These are phyloP conservation scores for Acanthaster planci DNA, from an alignment of 35 echinoderm and acorn worm species.

Conservation along the genomic window DNA sequence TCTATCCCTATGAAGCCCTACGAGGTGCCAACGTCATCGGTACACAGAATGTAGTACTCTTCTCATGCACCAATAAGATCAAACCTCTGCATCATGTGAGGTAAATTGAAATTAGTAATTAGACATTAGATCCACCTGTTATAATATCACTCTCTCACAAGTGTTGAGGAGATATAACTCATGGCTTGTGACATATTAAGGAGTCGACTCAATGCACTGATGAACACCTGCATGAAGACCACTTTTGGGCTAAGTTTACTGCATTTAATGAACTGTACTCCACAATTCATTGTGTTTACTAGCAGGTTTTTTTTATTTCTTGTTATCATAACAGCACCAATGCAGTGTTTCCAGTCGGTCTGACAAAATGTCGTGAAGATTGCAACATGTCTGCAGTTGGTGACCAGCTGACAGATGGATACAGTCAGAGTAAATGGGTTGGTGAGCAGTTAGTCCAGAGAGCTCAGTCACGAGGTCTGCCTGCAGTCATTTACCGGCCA, in stretches of 20 bases:
- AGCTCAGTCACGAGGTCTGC: slow-evolving; percentile 45
- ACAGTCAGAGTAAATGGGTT: slow-evolving; percentile 65
- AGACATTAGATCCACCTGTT: no score
- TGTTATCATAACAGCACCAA: slow-evolving; percentile 37
- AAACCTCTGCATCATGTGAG: slow-evolving; percentile 67
- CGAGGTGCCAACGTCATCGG: slow-evolving; percentile 55
- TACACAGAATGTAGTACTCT: slow-evolving; percentile 48
- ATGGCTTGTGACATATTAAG: no score
- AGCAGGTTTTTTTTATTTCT: neutral
- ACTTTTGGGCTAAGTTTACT: no score
- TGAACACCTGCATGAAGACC: no score
- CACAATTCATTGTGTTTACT: no score
- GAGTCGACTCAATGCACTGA: no score
- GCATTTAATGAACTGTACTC: no score
- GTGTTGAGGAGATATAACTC: no score
- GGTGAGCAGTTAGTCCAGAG: slow-evolving; percentile 49
- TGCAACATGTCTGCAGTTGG: slow-evolving; percentile 38
- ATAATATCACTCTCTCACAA: no score
- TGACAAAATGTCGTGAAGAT: slow-evolving; percentile 25
- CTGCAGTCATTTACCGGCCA: slow-evolving; percentile 50
- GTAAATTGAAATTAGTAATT: slow-evolving; percentile 29
- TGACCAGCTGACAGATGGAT: slow-evolving; percentile 36
- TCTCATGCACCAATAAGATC: slow-evolving; percentile 70
- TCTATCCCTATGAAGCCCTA: slow-evolving; percentile 49
- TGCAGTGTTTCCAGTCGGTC: slow-evolving; percentile 46